Percentiles rank a stretch among this genome's conserved stretches.
Evolutionary conservation across 35 echinoderm and acorn worm genomes (phyloP).

Genomic region (Apostichopus japonicus): DNA sequence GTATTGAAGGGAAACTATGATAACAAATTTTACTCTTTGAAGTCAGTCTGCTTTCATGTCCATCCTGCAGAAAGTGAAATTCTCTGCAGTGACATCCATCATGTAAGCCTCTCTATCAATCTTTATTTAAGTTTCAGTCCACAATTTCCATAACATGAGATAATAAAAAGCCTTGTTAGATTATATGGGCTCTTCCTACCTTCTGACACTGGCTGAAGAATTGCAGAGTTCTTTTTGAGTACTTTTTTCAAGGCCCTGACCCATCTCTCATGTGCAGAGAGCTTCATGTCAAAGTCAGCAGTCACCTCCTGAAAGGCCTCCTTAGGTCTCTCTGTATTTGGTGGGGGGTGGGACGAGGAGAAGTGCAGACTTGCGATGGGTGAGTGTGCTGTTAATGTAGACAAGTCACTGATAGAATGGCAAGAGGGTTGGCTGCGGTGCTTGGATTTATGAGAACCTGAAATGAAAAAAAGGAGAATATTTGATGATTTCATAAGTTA

Average conservation of each 20-base stretch:
- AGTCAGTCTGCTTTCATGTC: too few species aligned
- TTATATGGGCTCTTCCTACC: constrained; percentile 12
- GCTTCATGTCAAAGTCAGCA: constrained; percentile 58
- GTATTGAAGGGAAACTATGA: too few species aligned
- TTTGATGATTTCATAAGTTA: not conserved
- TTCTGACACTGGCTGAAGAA: constrained; percentile 50
- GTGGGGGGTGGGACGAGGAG: not conserved
- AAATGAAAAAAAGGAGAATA: not conserved
- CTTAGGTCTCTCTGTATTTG: not conserved
- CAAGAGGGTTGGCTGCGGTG: not conserved
- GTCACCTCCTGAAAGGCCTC: constrained; percentile 50
- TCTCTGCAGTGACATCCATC: too few species aligned
- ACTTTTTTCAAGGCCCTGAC: constrained; percentile 57
- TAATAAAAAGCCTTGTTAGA: not conserved
- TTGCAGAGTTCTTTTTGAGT: constrained; percentile 51
- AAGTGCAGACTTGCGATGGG: constrained; percentile 6
- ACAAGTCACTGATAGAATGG: not conserved
- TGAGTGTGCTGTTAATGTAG: not conserved
- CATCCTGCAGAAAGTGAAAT: not conserved
- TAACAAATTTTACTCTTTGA: too few species aligned
- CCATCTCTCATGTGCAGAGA: constrained; percentile 61
- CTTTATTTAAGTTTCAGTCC: not conserved
- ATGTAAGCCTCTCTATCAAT: not conserved
- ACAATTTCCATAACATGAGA: too few species aligned
- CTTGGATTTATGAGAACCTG: constrained; percentile 6